Evolutionary conservation across 1,140 invertebrate genomes (phyloP), one percentile per base, ranked within the genome.

Genomic region (Dreissena polymorpha): DNA sequence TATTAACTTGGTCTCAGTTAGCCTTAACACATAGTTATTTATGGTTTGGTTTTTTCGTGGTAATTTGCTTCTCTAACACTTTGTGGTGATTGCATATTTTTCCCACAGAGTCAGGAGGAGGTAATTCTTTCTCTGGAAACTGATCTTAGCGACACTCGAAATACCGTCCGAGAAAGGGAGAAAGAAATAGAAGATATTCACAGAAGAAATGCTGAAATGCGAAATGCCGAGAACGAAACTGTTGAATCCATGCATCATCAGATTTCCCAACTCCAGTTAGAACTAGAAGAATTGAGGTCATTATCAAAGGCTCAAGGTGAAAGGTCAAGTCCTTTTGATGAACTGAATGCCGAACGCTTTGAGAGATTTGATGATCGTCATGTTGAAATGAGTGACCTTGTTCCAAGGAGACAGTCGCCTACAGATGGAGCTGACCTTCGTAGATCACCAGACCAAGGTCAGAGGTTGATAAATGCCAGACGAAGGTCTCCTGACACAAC

Each of bases 121-220:
- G 76, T 84, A 16, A 83, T 83, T 57, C 57, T 68, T 39, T 53
- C 65, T 25, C 53, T 83, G 16, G 65, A 57, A 57, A 60, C 72
- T 70, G 67, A 83, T 25, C 65, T 74, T 18, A 70, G 39, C 12
- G 39, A 75, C n/a, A 16, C 73, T 51, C 67, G 57, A 6, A 21
- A 65, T 60, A 16, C 67, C 49, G 49, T 75, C 39, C 51, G 70
- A 51, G 72, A 75, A 49, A 53, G 51, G 49, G 72, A 76, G 16
- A 68, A 53, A n/a, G 72, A 74, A 29, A 83, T 76, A 18, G 65
- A 75, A 13, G 53, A 57, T 51, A 70, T 76, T 51, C 50, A 70
- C 29, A 14, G 79, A 21, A 50, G 39, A 10, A 51, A 79, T 51
- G 57, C 75, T 29, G 29, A 86, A 39, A 70, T 72, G 25, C 75